Evolutionary conservation across 2,113 vertebrate genomes (phyloP).

Genomic region (Aplodontia rufa): DNA sequence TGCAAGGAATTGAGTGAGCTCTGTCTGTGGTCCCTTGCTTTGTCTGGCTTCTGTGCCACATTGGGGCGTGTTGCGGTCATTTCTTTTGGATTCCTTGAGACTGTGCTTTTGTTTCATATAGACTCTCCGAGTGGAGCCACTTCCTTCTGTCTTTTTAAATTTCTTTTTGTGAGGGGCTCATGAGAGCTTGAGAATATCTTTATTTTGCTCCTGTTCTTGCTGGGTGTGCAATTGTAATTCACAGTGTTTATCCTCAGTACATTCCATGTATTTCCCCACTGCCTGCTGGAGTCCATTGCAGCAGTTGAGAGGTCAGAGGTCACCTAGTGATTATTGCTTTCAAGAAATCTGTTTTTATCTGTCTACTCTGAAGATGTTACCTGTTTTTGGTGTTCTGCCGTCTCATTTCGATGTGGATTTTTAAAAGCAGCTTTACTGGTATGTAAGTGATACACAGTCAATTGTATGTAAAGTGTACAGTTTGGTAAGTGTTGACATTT

Average conservation of each 20-base stretch:
- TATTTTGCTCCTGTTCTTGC: not conserved
- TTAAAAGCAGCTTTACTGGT: slow-evolving; percentile 6
- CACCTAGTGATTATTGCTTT: slow-evolving; percentile 5
- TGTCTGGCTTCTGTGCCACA: not conserved
- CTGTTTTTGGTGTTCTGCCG: not conserved
- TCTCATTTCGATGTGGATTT: not conserved
- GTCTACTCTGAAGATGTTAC: slow-evolving; percentile 16
- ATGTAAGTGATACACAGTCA: not conserved
- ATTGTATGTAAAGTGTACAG: not conserved
- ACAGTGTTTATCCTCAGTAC: not conserved
- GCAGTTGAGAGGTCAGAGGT: not conserved
- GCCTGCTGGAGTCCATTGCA: not conserved
- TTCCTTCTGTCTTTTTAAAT: not conserved
- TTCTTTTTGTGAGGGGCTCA: not conserved
- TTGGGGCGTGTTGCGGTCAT: not conserved
- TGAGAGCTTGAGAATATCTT: not conserved
- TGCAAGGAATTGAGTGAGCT: not conserved
- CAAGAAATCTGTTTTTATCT: slow-evolving; percentile 21
- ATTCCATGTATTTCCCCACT: not conserved
- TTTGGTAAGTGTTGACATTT: not conserved
- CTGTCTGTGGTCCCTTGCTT: not conserved
- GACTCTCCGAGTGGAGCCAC: not conserved
- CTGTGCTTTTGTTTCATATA: not conserved
- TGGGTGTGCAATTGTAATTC: not conserved
- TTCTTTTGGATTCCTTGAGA: not conserved